Conservation (phyloP, 35 echinoderm and acorn worm species). For the Eucidaris tribuloides region DNA sequence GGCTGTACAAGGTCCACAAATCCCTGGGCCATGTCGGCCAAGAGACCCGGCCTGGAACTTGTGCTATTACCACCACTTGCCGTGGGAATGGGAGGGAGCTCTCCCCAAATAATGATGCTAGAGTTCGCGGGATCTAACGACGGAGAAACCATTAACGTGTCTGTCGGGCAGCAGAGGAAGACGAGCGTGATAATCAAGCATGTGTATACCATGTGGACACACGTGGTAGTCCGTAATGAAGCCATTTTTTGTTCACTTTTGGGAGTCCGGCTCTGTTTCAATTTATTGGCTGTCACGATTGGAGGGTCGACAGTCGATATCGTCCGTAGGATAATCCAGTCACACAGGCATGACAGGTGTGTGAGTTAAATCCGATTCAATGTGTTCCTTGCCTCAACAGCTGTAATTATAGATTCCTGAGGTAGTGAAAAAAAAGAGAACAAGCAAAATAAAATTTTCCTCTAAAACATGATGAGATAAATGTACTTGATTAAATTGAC, state of each 20-base stretch:
- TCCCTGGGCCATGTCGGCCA: not conserved
- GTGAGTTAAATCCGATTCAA: too few relatives aligned
- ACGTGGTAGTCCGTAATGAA: not conserved
- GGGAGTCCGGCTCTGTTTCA: too few relatives aligned
- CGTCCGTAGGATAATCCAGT: too few relatives aligned
- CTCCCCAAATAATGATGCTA: not conserved
- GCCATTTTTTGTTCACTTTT: slow-evolving; percentile 24
- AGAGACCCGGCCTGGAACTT: not conserved
- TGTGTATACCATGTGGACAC: not conserved
- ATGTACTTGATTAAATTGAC: too few relatives aligned
- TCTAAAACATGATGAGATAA: too few relatives aligned
- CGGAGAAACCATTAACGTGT: not conserved
- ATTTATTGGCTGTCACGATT: too few relatives aligned
- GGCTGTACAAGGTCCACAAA: slow-evolving; percentile 13
- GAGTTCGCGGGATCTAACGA: not conserved
- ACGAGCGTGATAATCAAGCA: not conserved
- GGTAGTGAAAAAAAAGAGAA: too few relatives aligned
- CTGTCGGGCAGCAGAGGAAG: not conserved
- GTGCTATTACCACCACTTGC: not conserved
- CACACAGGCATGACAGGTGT: too few relatives aligned
- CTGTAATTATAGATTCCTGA: too few relatives aligned
- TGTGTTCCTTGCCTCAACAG: too few relatives aligned
- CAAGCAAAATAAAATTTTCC: too few relatives aligned
- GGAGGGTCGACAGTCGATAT: too few relatives aligned
- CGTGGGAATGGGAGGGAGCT: slow-evolving; percentile 2